Conservation (phyloP, 2,113 vertebrate genomes). For the Poeciliopsis retropinna region DNA sequence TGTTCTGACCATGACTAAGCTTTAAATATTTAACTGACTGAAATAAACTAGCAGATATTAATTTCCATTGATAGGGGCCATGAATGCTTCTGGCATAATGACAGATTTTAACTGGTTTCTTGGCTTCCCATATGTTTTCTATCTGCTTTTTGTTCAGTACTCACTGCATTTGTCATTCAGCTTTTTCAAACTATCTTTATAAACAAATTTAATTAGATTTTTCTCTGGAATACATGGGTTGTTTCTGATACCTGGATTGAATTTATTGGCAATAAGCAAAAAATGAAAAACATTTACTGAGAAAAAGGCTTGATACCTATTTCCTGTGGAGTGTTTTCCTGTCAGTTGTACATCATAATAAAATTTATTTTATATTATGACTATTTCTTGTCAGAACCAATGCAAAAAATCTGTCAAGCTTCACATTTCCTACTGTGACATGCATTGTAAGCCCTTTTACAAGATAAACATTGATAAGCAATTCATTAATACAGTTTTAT, state of each 20-base stretch:
- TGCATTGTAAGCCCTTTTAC: not conserved
- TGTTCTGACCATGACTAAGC: no score
- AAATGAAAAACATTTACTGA: no score
- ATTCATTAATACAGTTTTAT: constrained; percentile 5
- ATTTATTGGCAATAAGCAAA: no score
- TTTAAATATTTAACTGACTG: no score
- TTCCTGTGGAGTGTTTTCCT: no score
- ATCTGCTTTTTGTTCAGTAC: no score
- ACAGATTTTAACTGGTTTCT: not conserved
- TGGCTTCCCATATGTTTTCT: not conserved
- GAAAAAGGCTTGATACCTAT: no score
- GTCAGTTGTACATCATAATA: no score
- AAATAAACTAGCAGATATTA: not conserved
- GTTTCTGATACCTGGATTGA: no score
- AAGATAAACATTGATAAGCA: constrained; percentile 14
- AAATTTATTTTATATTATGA: not conserved
- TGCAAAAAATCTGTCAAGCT: not conserved
- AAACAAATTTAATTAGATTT: no score
- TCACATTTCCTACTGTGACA: not conserved
- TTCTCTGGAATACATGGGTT: no score
- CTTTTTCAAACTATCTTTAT: not conserved
- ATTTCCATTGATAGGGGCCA: not conserved
- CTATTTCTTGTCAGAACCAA: not conserved
- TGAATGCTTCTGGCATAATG: not conserved
- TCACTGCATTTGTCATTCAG: not conserved